phyloP scores from a whole-genome alignment of 2,888 invertebrate genomes.

The Isoperla grammatica region DNA sequence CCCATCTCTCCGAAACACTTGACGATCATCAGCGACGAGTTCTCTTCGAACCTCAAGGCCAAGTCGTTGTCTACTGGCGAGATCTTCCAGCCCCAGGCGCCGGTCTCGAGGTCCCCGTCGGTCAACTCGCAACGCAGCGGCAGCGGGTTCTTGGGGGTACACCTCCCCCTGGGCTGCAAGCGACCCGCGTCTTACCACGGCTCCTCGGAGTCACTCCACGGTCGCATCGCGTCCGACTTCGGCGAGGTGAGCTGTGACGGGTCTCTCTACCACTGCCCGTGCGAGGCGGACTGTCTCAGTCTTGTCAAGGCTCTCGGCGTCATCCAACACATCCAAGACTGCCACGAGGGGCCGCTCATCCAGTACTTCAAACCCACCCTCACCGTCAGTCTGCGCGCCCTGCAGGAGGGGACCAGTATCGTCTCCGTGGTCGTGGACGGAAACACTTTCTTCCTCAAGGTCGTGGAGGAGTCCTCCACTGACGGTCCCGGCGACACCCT shows the following conservation, averaged over 20 bases:
- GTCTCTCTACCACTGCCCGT: constrained; percentile 39
- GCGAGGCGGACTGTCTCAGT: constrained; percentile 35
- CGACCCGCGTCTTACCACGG: constrained; percentile 39
- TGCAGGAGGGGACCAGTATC: constrained; percentile 33
- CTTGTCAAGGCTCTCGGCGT: constrained; percentile 35
- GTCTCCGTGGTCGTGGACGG: constrained; percentile 34
- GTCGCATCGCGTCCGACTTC: constrained; percentile 21
- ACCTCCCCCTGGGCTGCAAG: constrained; percentile 18
- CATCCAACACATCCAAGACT: constrained; percentile 39
- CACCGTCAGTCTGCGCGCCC: constrained; percentile 35
- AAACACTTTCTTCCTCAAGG: constrained; percentile 40
- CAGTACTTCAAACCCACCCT: constrained; percentile 41
- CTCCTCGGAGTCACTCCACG: constrained; percentile 39
- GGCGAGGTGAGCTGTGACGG: constrained; percentile 24
- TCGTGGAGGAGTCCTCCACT: constrained; percentile 18
- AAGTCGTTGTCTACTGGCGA: constrained; percentile 47
- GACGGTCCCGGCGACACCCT: constrained; percentile 13
- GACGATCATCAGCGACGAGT: constrained; percentile 24
- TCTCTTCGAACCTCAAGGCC: constrained; percentile 37
- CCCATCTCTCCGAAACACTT: neutral
- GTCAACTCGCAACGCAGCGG: neutral
- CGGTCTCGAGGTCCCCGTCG: constrained; percentile 19
- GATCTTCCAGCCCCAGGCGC: constrained; percentile 41
- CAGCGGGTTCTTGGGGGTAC: constrained; percentile 9
- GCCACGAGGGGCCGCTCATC: constrained; percentile 40